Percentiles rank a stretch among this genome's conserved stretches.
Conservation (phyloP, 2,888 invertebrate genomes). For the Cordilura impudica region DNA sequence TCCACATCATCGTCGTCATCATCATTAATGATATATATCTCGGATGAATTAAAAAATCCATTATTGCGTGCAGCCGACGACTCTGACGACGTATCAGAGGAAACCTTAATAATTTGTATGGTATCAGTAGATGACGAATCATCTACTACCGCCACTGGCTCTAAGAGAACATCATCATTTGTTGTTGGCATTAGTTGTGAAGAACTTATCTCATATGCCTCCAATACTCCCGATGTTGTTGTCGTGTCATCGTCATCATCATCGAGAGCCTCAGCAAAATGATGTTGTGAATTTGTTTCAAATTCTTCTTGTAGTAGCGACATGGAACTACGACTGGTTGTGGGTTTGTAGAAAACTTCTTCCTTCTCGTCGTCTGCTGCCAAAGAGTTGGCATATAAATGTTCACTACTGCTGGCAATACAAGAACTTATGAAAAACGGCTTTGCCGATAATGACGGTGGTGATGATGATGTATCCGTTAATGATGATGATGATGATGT, state of each 20-base stretch:
- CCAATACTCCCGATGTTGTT: slow-evolving; percentile 69
- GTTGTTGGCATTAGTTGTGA: slow-evolving; percentile 70
- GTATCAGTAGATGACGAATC: slow-evolving; percentile 73
- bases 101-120: slow-evolving; percentile 66
- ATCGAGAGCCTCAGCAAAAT: slow-evolving; percentile 71
- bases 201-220: slow-evolving; percentile 73
- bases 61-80: slow-evolving; percentile 56
- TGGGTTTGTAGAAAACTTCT: slow-evolving; percentile 45
- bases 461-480: slow-evolving; percentile 47
- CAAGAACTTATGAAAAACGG: slow-evolving; percentile 17
- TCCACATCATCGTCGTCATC: slow-evolving; percentile 70
- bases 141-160: slow-evolving; percentile 67
- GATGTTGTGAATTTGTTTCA: slow-evolving; percentile 70
- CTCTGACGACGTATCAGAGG: slow-evolving; percentile 41
- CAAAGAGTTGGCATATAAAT: slow-evolving; percentile 42
- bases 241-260: slow-evolving; percentile 70
- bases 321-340: slow-evolving; percentile 68
- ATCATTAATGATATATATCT: slow-evolving; percentile 72
- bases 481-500: slow-evolving; percentile 44
- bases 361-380: slow-evolving; percentile 43
- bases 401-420: slow-evolving; percentile 28
- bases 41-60: slow-evolving; percentile 63
- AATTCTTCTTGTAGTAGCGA: slow-evolving; percentile 71
- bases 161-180: slow-evolving; percentile 60
- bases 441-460: slow-evolving; percentile 16